A percentile compares a stretch with the other conserved stretches of the same genome.
Evolutionary conservation across 2,888 invertebrate genomes (phyloP).

Genomic region (Ornithoptera priamus): DNA sequence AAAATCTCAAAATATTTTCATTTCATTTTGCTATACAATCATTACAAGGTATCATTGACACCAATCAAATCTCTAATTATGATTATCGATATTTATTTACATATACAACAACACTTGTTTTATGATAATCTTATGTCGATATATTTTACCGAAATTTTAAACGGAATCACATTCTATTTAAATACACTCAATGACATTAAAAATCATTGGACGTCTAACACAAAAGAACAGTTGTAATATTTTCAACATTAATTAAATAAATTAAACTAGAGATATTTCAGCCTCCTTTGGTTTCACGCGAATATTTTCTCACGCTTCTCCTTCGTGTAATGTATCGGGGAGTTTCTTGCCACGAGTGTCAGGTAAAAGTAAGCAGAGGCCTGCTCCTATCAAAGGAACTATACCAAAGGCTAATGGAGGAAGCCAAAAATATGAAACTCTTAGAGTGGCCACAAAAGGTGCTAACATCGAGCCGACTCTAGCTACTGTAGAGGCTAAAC

Average conservation of each 20-base stretch:
- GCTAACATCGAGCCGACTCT: slow-evolving; percentile 92
- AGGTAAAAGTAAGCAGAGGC: slow-evolving; percentile 84
- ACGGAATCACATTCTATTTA: slow-evolving; percentile 62
- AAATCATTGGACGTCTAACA: background rate
- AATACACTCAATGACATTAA: slow-evolving; percentile 40
- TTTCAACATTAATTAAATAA: slow-evolving; percentile 17
- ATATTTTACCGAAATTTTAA: background rate
- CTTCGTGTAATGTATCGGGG: slow-evolving; percentile 90
- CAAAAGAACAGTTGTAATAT: background rate
- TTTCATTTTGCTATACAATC: background rate
- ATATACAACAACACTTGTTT: background rate
- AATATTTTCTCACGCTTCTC: slow-evolving; percentile 75
- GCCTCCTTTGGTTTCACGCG: slow-evolving; percentile 24
- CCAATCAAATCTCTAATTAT: background rate
- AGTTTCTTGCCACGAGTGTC: slow-evolving; percentile 88
- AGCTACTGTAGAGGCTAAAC: slow-evolving; percentile 91
- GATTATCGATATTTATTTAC: background rate
- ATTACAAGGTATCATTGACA: background rate
- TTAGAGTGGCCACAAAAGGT: slow-evolving; percentile 88
- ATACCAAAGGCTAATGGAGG: slow-evolving; percentile 87
- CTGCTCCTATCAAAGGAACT: slow-evolving; percentile 84
- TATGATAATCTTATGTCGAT: background rate
- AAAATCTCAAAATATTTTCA: too few relatives aligned
- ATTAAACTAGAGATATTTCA: slow-evolving; percentile 29
- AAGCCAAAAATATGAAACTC: slow-evolving; percentile 77